A percentile compares a stretch with the other conserved stretches of the same genome.
Conservation (phyloP, 1,140 invertebrate genomes). For the Coptotermes formosanus region DNA sequence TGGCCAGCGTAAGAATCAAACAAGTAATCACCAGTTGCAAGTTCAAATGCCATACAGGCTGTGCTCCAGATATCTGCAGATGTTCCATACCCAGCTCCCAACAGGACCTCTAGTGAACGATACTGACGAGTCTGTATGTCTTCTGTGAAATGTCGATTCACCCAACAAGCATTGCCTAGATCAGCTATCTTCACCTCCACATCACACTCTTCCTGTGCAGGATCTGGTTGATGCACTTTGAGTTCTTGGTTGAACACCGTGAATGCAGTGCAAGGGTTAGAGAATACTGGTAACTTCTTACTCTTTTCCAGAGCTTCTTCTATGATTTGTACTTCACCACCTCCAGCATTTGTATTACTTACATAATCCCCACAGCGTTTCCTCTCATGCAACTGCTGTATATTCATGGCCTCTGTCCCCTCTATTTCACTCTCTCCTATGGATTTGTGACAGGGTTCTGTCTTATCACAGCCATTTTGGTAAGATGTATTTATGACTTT, state of each 20-base stretch:
- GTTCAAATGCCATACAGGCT: constrained; percentile 99
- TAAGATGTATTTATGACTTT: constrained; percentile 19
- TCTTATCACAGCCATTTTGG: constrained; percentile 32
- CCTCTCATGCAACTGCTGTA: constrained; percentile 40
- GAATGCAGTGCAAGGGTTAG: not conserved
- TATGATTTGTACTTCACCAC: not conserved
- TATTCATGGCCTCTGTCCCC: constrained; percentile 22
- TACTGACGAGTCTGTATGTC: constrained; percentile 99
- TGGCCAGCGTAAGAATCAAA: constrained; percentile 96
- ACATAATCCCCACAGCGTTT: constrained; percentile 42
- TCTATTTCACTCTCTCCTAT: constrained; percentile 27
- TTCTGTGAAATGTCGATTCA: constrained; percentile 92
- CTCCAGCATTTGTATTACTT: not conserved
- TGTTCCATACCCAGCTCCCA: constrained; percentile 91
- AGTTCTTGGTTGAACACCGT: not conserved
- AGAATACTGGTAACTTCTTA: not conserved
- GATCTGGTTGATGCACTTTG: constrained; percentile 54
- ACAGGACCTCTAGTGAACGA: constrained; percentile 90
- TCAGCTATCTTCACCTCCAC: constrained; percentile 95
- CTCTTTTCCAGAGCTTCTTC: constrained; percentile 23
- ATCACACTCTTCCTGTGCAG: constrained; percentile 79
- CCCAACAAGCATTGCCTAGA: constrained; percentile 98
- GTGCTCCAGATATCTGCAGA: constrained; percentile 98
- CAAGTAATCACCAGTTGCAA: constrained; percentile 98
- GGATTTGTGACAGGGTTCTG: constrained; percentile 3